Base-by-base conservation (phyloP, 1,140 invertebrate genomes). In the Cyphomyrmex costatus region DNA sequence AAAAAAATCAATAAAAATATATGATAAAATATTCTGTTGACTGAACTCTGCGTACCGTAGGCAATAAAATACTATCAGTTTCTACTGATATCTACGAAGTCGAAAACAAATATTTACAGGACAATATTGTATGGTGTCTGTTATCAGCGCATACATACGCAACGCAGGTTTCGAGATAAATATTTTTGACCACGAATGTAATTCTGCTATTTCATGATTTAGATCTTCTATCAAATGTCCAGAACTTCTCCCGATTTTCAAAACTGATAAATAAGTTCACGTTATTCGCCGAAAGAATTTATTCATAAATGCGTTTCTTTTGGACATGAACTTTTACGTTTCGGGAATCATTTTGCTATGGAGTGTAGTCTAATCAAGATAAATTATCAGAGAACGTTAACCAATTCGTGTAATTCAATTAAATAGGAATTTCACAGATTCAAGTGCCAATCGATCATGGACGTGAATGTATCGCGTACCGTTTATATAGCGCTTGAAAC, bases 101-200 rank as follows among this genome's bases (percentile, higher is more conserved):
- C 24, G 30, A 36, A 83, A 24, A 80, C 70, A 86, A 86, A 88
- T 86, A 70, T 82, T 88, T 74, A 46, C 77, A n/a, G 51, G 19
- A 42, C 42, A 51, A 76, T 66, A 58, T 71, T 70, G 21, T 78
- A 27, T 58, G 51, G 58, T 51, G 65, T 60, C 30, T 56, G 49
- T 58, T 49, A 73, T 51, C 60, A 51, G 46, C 24, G 53, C 33
- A 46, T 61, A 33, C 19, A 46, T 24, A 68, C 21, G n/a, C 51
- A 49, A 61, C 30, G 60, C 76, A 36, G 27, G 12, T 0, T n/a
- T 16, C 58, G 7, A 4, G 60, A 82, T 82, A 88, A 86, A 88
- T 82, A 82, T 88, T 88, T 86, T 53, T 78, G 61, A 46, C 53
- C 21, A 27, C 30, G 30, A 49, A 76, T 42, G 49, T 71, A 61